Conservation (phyloP, 1,140 invertebrate genomes). For the Pseudomyrmex pallidus region DNA sequence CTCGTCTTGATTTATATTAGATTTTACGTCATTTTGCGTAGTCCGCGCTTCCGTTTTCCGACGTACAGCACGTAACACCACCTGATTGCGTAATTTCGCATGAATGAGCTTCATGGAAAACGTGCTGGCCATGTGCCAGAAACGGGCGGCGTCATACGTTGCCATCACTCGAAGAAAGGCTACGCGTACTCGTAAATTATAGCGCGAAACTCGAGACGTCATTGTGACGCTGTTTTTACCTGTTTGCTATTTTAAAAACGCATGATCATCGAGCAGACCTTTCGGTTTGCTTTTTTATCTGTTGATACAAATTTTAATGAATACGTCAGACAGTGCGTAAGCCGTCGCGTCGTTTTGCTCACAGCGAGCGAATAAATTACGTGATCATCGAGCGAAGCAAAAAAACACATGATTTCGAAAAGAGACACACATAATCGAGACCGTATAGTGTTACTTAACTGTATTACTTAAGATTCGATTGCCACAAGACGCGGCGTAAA, state of each 20-base stretch:
- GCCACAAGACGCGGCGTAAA: too few species aligned
- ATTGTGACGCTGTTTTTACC: slow-evolving; percentile 34
- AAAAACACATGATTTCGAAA: too few species aligned
- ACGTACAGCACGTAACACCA: background rate
- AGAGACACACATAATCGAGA: too few species aligned
- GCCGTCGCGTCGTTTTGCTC: background rate
- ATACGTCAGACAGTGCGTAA: background rate
- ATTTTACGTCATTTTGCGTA: background rate
- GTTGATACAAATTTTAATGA: slow-evolving; percentile 4
- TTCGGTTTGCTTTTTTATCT: too few species aligned
- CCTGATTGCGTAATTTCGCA: slow-evolving; percentile 33
- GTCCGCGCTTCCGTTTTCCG: background rate
- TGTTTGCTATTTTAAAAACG: slow-evolving; percentile 14
- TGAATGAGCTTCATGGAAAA: slow-evolving; percentile 45
- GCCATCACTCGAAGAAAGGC: background rate
- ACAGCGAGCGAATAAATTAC: background rate
- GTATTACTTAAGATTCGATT: too few species aligned
- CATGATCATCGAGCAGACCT: background rate
- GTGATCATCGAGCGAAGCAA: background rate
- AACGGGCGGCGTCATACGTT: slow-evolving; percentile 15
- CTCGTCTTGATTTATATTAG: background rate
- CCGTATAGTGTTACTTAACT: too few species aligned
- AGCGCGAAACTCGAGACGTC: background rate
- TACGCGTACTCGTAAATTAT: slow-evolving; percentile 18
- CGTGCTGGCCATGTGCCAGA: slow-evolving; percentile 28